These are phyloP conservation scores for Dolichallabes microphthalmus DNA, from an alignment of 2,113 vertebrate species.

Conservation along the genomic window DNA sequence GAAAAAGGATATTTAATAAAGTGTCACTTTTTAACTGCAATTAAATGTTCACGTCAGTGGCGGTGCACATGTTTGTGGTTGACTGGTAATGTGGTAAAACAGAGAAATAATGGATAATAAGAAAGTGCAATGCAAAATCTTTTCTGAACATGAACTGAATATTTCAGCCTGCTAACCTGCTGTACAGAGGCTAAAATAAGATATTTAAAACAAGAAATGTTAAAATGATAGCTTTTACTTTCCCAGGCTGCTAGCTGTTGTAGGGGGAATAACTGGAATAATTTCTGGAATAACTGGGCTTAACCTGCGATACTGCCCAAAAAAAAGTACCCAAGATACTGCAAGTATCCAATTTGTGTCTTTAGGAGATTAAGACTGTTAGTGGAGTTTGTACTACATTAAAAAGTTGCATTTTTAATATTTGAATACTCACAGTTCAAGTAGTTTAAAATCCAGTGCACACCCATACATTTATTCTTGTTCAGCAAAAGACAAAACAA, in stretches of 20 bases:
- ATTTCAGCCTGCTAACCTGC: not conserved
- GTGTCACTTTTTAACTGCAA: constrained; percentile 4
- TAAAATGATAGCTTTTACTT: not conserved
- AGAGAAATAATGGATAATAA: constrained; percentile 16
- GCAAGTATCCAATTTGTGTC: not conserved
- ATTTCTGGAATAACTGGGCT: not conserved
- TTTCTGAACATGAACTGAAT: not conserved
- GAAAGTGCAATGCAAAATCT: not conserved
- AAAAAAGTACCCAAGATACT: not conserved
- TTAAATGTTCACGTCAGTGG: not conserved
- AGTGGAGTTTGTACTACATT: not conserved
- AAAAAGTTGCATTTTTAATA: not conserved
- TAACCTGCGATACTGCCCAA: no score
- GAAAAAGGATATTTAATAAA: not conserved
- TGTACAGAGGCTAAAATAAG: not conserved
- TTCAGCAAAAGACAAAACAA: not conserved
- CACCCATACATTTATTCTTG: not conserved
- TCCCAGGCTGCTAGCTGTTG: not conserved
- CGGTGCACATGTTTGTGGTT: constrained; percentile 9
- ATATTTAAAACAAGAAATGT: not conserved
- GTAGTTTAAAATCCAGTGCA: not conserved
- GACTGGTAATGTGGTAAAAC: constrained; percentile 7
- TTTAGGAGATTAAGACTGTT: not conserved
- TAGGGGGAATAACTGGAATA: not conserved
- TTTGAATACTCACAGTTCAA: not conserved